These are phyloP conservation scores for Diorhabda sublineata DNA, from an alignment of 1,140 invertebrate genomes.

Conservation along the genomic window DNA sequence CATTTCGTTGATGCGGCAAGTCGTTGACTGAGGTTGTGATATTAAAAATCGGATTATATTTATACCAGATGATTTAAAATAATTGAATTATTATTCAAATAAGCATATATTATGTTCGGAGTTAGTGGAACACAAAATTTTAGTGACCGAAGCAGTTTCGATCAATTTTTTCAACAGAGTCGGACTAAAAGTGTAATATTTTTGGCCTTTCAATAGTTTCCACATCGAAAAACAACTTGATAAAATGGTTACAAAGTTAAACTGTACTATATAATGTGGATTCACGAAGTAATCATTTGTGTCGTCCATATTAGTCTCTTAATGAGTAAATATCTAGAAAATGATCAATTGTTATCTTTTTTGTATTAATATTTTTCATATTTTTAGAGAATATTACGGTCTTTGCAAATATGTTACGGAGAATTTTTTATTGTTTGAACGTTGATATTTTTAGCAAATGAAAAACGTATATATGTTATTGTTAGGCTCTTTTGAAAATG, in stretches of 20 bases:
- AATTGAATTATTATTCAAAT: constrained; percentile 29
- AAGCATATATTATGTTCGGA: constrained; percentile 24
- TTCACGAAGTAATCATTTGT: too few species aligned
- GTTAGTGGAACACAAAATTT: constrained; percentile 40
- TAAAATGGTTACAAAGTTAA: too few species aligned
- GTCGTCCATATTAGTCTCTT: too few species aligned
- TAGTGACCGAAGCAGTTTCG: constrained; percentile 34
- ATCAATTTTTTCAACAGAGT: constrained; percentile 10
- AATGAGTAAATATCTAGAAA: too few species aligned
- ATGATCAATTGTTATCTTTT: not conserved
- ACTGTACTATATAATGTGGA: too few species aligned
- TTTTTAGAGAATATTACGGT: not conserved
- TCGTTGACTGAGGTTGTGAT: constrained; percentile 26
- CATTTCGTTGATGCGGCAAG: constrained; percentile 6
- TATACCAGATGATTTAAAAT: constrained; percentile 21
- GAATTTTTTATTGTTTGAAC: too few species aligned
- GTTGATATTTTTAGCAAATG: too few species aligned
- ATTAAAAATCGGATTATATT: constrained; percentile 29
- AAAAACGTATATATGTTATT: too few species aligned
- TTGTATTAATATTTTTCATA: constrained; percentile 1
- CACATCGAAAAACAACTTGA: too few species aligned
- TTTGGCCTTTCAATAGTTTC: too few species aligned
- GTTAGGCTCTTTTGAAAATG: too few species aligned
- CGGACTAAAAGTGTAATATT: constrained; percentile 6
- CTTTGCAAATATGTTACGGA: too few species aligned